phyloP scores from a whole-genome alignment of 2,888 invertebrate genomes.

The Drosophila putrida region DNA sequence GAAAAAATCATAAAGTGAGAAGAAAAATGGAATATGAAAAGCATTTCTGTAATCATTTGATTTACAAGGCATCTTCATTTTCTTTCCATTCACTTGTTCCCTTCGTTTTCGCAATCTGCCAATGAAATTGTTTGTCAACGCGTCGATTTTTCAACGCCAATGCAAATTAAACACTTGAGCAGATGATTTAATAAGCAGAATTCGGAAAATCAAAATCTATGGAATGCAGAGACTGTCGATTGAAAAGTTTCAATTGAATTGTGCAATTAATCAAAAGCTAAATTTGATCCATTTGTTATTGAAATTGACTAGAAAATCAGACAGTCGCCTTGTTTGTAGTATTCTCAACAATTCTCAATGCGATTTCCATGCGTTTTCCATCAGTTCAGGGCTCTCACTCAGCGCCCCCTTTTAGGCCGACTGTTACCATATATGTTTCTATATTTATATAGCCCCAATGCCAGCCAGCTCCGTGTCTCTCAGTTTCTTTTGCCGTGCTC shows the following conservation, averaged over 20 bases:
- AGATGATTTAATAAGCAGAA: constrained; percentile 66
- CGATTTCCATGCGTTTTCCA: constrained; percentile 56
- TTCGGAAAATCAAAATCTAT: constrained; percentile 7
- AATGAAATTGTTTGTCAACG: constrained; percentile 77
- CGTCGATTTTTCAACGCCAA: constrained; percentile 50
- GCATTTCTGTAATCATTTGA: constrained; percentile 67
- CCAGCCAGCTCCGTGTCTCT: constrained; percentile 36
- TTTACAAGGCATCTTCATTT: constrained; percentile 56
- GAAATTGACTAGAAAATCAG: constrained; percentile 52
- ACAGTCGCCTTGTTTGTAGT: background rate
- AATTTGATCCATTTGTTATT: constrained; percentile 35
- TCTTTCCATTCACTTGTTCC: background rate
- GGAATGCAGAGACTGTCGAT: constrained; percentile 52
- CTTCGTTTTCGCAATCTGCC: constrained; percentile 61
- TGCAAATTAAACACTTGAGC: constrained; percentile 45
- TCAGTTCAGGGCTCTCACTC: constrained; percentile 48
- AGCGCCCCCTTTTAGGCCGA: constrained; percentile 37
- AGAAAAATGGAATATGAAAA: constrained; percentile 41
- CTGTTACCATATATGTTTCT: constrained; percentile 30
- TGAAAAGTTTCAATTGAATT: constrained; percentile 46
- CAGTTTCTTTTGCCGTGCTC: constrained; percentile 22
- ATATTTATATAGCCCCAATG: constrained; percentile 53
- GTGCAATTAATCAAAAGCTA: constrained; percentile 69
- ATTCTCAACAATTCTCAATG: constrained; percentile 3
- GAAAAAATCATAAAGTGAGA: constrained; percentile 18